phyloP scores from a whole-genome alignment of 2,888 invertebrate genomes.

The Euzophera pinguis region DNA sequence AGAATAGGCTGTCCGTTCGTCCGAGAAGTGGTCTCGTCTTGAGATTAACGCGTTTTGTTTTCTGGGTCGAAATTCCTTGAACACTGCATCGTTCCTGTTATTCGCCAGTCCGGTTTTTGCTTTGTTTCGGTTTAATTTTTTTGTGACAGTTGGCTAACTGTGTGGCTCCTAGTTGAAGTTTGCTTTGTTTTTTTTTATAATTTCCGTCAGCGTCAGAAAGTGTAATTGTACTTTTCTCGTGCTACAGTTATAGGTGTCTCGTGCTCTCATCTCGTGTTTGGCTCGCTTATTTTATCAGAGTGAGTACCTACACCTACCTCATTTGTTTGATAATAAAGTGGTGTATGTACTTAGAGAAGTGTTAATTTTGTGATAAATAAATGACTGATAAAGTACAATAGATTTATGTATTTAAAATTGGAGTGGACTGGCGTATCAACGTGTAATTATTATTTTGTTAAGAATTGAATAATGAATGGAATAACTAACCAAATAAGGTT shows the following conservation, averaged over 20 bases:
- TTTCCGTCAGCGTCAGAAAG: too few species aligned
- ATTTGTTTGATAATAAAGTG: neutral
- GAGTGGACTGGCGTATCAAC: neutral
- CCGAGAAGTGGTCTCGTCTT: neutral
- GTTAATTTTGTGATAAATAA: neutral
- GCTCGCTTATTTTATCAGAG: neutral
- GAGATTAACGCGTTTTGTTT: neutral
- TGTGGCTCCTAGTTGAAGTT: neutral
- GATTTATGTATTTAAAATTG: neutral
- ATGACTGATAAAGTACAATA: neutral
- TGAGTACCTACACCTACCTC: neutral
- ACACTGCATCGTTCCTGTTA: conserved; percentile 7
- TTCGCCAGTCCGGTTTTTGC: conserved; percentile 7
- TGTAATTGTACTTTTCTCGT: too few species aligned
- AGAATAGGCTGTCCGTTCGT: neutral
- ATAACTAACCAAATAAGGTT: conserved; percentile 3
- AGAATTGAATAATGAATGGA: neutral
- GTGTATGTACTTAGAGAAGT: neutral
- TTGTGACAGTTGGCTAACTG: conserved; percentile 4
- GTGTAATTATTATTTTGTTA: neutral
- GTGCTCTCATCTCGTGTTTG: too few species aligned
- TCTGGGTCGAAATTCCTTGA: neutral
- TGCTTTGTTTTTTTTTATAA: neutral
- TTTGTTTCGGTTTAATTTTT: neutral
- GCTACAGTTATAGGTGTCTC: too few species aligned